Evolutionary conservation across 2,888 invertebrate species (phyloP), one percentile per base, ranked within the genome.

Genomic region (Gymnoscelis rufifasciata): DNA sequence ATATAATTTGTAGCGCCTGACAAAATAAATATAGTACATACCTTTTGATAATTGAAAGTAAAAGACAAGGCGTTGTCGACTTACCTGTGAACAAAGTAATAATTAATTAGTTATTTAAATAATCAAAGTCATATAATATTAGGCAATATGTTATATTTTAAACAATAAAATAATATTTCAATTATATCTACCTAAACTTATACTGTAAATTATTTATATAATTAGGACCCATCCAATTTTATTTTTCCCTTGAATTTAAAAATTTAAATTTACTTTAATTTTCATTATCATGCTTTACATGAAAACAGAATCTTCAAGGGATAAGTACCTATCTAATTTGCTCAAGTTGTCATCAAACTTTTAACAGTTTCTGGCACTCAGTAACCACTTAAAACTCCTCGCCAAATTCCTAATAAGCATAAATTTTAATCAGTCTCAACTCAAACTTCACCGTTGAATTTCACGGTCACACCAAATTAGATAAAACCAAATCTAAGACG

Each of bases 401-500:
- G 45, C 43, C 47, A 50, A 58, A 51, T 51, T 56, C 48, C 41
- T 52, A 56, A 58, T 49, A 31, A 50, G 48, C 47, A 52, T 51
- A 47, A 54, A 42, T 41, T 43, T 56, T 52, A 50, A 50, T 48
- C 47, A 45, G 50, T 26, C 30, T 33, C 23, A 49, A 49, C 46
- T 55, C 47, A 45, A 51, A 52, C n/a, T n/a, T n/a, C n/a, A 54
- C 49, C 46, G 27, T 30, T n/a, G 52, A 52, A 56, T 61, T 59
- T 59, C 54, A 55, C 47, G 54, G 52, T 52, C 54, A 59, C 62
- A 68, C 64, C 58, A 56, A 66, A 56, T 57, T 57, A 11, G 15
- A 35, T 48, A 54, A 57, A 54, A 51, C 57, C 54, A 12, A 31
- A 57, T 53, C 52, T 57, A 65, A 68, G 68, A 71, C 62, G 61